Percentiles rank a stretch among this genome's conserved stretches.
Evolutionary conservation across 23 tunicate genomes (phyloP).

Genomic region (Oikopleura dioica): DNA sequence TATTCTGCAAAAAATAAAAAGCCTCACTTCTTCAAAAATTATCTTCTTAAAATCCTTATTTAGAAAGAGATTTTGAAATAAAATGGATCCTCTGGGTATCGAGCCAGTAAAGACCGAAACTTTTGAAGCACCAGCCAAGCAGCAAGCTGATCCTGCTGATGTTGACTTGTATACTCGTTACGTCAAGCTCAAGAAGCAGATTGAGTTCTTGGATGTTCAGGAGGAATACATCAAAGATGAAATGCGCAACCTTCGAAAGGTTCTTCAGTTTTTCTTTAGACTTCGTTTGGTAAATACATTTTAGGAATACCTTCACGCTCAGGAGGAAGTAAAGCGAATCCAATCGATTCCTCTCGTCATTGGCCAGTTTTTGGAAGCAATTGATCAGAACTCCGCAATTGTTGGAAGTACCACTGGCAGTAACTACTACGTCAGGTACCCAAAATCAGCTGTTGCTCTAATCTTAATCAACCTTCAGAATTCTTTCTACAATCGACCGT

Average conservation of each 20-base stretch:
- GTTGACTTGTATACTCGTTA: conserved; percentile 76
- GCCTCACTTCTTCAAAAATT: too few species aligned
- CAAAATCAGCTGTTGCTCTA: conserved; percentile 67
- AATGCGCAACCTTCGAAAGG: conserved; percentile 78
- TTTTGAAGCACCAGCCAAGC: neutral
- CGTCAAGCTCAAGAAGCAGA: conserved; percentile 66
- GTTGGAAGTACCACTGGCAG: conserved; percentile 94
- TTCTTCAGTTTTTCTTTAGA: neutral
- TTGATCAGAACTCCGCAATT: conserved; percentile 93
- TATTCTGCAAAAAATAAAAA: too few species aligned
- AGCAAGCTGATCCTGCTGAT: too few species aligned
- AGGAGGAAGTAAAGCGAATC: conserved; percentile 96
- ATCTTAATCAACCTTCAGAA: neutral
- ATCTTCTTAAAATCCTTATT: too few species aligned
- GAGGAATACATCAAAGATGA: conserved; percentile 99
- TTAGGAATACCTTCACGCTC: conserved; percentile 83
- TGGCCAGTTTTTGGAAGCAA: conserved; percentile 99
- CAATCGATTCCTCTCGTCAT: conserved; percentile 94
- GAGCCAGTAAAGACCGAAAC: too few species aligned
- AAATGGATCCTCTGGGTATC: too few species aligned
- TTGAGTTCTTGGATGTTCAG: conserved; percentile 81
- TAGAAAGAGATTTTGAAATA: too few species aligned
- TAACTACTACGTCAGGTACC: conserved; percentile 70
- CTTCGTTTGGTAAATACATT: neutral
- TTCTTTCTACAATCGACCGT: conserved; percentile 17